Conservation (phyloP, 2,797 vertebrate genomes). For the Cyclura pinguis region DNA sequence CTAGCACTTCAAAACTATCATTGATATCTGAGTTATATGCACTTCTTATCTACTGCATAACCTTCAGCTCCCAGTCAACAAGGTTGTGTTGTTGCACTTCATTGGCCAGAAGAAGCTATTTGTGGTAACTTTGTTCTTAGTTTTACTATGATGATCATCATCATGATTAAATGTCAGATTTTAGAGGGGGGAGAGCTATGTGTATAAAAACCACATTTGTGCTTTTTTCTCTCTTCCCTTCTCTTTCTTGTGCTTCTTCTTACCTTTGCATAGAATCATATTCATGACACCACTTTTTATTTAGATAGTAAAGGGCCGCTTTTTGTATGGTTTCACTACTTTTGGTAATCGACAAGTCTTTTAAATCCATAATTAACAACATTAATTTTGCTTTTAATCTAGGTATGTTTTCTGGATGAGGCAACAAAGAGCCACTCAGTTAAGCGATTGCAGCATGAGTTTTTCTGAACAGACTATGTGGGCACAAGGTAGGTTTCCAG, state of each 20-base stretch:
- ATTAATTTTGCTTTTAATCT: constrained; percentile 44
- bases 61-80: constrained; percentile 69
- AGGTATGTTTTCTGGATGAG: background rate
- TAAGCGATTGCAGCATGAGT: no score
- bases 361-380: constrained; percentile 2
- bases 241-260: constrained; percentile 26
- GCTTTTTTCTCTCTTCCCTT: background rate
- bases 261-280: constrained; percentile 23
- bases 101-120: background rate
- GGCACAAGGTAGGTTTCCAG: background rate
- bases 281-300: constrained; percentile 38
- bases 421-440: background rate
- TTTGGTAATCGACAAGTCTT: constrained; percentile 49
- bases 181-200: constrained; percentile 1
- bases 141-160: constrained; percentile 16
- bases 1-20: constrained; percentile 66
- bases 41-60: constrained; percentile 53
- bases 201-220: constrained; percentile 9
- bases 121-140: constrained; percentile 43
- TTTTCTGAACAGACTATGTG: background rate
- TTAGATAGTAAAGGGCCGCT: constrained; percentile 55
- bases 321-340: constrained; percentile 22
- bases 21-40: constrained; percentile 66
- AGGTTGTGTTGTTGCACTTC: constrained; percentile 43
- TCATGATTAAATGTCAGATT: constrained; percentile 33